phyloP scores from a whole-genome alignment of 2,888 invertebrate genomes.

The Arrhopalites spinosus region DNA sequence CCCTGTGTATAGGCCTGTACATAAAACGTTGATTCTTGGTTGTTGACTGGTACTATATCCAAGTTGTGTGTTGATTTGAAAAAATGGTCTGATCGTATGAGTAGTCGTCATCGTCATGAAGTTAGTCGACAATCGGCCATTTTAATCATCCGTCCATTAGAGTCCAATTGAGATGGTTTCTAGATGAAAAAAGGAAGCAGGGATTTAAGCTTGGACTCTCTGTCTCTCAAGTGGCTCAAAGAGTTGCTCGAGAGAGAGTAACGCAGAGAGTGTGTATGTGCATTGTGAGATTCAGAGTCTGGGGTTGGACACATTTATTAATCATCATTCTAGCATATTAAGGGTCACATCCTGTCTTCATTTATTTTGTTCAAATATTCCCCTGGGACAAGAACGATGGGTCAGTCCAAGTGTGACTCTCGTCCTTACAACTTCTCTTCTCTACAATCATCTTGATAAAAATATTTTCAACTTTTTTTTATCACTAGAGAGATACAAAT shows the following conservation, averaged over 20 bases:
- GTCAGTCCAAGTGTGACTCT: constrained; percentile 43
- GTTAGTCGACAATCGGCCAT: not conserved
- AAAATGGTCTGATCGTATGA: not conserved
- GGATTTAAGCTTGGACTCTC: constrained; percentile 38
- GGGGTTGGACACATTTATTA: constrained; percentile 50
- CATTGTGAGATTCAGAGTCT: not conserved
- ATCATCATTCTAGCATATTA: constrained; percentile 53
- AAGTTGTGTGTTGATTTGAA: not conserved
- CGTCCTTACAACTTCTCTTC: constrained; percentile 9
- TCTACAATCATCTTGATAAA: not conserved
- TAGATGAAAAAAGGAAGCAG: constrained; percentile 50
- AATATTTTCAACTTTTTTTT: not conserved
- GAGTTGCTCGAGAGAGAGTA: too few species aligned
- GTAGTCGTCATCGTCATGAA: not conserved
- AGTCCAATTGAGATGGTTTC: constrained; percentile 42
- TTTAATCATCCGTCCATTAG: constrained; percentile 24
- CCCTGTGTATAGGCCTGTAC: not conserved
- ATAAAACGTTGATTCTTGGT: not conserved
- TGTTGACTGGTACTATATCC: not conserved
- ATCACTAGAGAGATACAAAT: too few species aligned
- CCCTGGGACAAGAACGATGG: constrained; percentile 22
- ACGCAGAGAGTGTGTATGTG: too few species aligned
- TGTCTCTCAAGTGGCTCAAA: too few species aligned
- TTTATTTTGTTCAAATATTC: constrained; percentile 36
- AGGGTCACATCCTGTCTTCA: constrained; percentile 56